Percentiles rank a stretch among this genome's conserved stretches.
phyloP scores from a whole-genome alignment of 2,113 vertebrate genomes.

The Microtus montanus region DNA sequence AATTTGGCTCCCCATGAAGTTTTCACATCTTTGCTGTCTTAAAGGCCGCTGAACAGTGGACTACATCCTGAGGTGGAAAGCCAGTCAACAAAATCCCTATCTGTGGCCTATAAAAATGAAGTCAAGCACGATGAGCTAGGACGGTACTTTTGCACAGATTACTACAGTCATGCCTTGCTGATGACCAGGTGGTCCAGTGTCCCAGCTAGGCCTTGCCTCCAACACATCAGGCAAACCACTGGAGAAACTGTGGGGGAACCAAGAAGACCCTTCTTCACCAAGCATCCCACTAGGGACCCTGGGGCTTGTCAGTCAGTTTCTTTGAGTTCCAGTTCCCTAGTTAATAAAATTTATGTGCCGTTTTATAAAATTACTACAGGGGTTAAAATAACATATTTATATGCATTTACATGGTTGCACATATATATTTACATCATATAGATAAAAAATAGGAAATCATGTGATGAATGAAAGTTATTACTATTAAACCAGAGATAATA shows the following conservation, averaged over 20 bases:
- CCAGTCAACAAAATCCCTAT: background rate
- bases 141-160: background rate
- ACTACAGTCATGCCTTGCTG: background rate
- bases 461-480: background rate
- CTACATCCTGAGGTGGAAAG: background rate
- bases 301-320: background rate
- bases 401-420: background rate
- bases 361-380: background rate
- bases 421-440: background rate
- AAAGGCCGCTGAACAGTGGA: background rate
- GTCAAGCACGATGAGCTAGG: background rate
- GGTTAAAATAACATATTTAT: background rate
- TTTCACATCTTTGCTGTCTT: rapidly evolving
- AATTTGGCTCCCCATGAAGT: background rate
- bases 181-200: background rate
- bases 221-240: background rate
- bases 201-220: background rate
- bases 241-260: background rate
- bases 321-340: background rate
- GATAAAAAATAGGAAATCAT: background rate
- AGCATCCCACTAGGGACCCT: background rate
- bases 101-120: background rate
- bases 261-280: background rate
- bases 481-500: background rate
- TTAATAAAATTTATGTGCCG: conserved; percentile 24